These are phyloP conservation scores for Synchiropus splendidus DNA, from an alignment of 2,113 vertebrate species.

Conservation along the genomic window DNA sequence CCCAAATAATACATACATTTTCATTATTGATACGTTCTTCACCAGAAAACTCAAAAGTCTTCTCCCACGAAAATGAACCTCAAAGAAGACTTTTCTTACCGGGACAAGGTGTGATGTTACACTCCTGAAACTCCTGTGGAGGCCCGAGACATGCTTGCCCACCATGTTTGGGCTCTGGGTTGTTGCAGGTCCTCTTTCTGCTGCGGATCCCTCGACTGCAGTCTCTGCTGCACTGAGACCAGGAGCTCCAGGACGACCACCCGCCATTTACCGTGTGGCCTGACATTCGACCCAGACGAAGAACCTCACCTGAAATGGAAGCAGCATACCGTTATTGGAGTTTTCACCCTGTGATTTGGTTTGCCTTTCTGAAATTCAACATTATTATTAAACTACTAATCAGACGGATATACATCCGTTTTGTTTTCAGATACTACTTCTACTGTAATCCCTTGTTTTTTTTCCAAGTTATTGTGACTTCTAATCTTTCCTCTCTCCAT, in stretches of 20 bases:
- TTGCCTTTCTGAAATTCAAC: no score
- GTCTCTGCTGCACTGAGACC: conserved; percentile 94
- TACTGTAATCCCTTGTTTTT: conserved; percentile 7
- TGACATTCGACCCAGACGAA: conserved; percentile 78
- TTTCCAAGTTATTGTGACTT: conserved; percentile 1
- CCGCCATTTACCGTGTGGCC: conserved; percentile 83
- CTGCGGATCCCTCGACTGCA: conserved; percentile 87
- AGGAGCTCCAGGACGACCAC: conserved; percentile 86
- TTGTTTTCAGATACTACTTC: no score
- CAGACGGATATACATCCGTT: no score
- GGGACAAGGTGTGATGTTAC: conserved; percentile 91
- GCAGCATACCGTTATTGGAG: conserved; percentile 8
- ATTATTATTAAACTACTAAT: no score
- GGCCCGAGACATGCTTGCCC: conserved; percentile 83
- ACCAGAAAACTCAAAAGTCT: no score
- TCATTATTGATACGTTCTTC: no score
- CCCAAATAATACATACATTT: no score
- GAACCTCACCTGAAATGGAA: conserved; percentile 70
- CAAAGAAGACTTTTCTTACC: no score
- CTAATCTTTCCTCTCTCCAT: conserved; percentile 1
- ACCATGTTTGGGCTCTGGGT: conserved; percentile 84
- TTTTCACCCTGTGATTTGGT: no score
- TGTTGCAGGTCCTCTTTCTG: conserved; percentile 85
- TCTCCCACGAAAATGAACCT: no score
- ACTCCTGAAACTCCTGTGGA: conserved; percentile 89